These are phyloP conservation scores for Diadophis punctatus DNA, from an alignment of 2,113 vertebrate species.

Conservation along the genomic window DNA sequence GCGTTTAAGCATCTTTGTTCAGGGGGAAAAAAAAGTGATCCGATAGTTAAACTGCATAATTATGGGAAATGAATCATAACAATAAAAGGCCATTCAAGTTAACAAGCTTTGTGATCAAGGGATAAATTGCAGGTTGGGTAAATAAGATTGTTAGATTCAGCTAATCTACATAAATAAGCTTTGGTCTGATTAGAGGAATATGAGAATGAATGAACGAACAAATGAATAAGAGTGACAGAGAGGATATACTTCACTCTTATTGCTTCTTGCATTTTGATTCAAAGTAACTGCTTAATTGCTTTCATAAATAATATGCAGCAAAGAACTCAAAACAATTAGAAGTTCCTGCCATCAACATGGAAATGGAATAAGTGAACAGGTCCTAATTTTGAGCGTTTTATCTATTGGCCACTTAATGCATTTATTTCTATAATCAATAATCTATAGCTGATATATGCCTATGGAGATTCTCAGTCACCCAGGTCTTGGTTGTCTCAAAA, in stretches of 20 bases:
- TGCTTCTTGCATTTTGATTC: constrained; percentile 47
- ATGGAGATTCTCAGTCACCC: background rate
- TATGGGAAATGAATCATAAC: constrained; percentile 72
- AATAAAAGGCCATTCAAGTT: constrained; percentile 77
- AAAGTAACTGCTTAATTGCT: background rate
- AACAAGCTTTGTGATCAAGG: constrained; percentile 78
- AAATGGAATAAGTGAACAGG: constrained; percentile 36
- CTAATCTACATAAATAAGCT: constrained; percentile 72
- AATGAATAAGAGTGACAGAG: background rate
- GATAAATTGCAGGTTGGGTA: constrained; percentile 76
- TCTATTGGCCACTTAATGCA: background rate
- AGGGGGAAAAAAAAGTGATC: constrained; percentile 51
- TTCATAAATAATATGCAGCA: background rate
- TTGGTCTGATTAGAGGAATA: constrained; percentile 65
- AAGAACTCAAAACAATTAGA: constrained; percentile 19
- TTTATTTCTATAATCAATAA: background rate
- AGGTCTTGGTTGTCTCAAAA: background rate
- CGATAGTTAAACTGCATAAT: constrained; percentile 68
- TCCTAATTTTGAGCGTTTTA: constrained; percentile 27
- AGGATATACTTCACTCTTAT: background rate
- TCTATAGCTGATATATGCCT: background rate
- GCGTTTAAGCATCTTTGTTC: constrained; percentile 70
- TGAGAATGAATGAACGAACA: constrained; percentile 31
- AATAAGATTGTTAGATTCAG: constrained; percentile 68
- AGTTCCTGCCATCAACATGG: constrained; percentile 25